Base-by-base conservation (phyloP, 1,140 invertebrate genomes). In the Helicoverpa zea region DNA sequence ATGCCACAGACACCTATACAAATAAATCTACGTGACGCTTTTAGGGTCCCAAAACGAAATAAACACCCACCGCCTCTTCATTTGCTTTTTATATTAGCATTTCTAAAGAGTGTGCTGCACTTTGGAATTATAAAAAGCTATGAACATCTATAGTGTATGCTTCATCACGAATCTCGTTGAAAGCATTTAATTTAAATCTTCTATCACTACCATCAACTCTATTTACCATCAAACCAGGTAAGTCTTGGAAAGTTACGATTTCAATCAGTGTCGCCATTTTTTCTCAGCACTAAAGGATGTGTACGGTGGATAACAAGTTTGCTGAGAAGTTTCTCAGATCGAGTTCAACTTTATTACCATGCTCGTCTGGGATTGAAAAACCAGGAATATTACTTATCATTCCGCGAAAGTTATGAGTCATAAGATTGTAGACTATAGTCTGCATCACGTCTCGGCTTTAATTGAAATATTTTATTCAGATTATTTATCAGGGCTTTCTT, bases 71-170 rank as follows among this genome's bases (percentile, higher is more conserved):
- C 30, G 35, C 12, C 23, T 16, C 43, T 66, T 16, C 56, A 61
- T 64, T 64, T 54, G 23, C 56, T 77, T 64, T 66, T 77, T 54
- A 52, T 64, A 64, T 77, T 77, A 77, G 49, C 61, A 64, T 77
- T 64, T 64, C 13, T 77, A 77, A 64, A 12, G 61, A 75, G n/a
- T 43, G 47, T 23, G 52, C 16, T 59, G 54, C 29, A 54, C 29
- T 54, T 74, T 58, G 30, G 3, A 43, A 49, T 52, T 77, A 77
- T 64, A 61, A 75, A 75, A 75, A 49, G 73, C 70, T 58, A 66
- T 66, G 52, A 35, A 58, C n/a, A 56, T 56, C 30, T 23, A 43
- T 18, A 49, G 16, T 47, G 73, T 59, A 75, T 61, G 54, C 73
- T 30, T 54, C 49, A 77, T 61, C 56, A 63, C 35, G 35, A 52